These are phyloP conservation scores for Sycobia sp. DNA, from an alignment of 1,140 invertebrate species.

Conservation along the genomic window DNA sequence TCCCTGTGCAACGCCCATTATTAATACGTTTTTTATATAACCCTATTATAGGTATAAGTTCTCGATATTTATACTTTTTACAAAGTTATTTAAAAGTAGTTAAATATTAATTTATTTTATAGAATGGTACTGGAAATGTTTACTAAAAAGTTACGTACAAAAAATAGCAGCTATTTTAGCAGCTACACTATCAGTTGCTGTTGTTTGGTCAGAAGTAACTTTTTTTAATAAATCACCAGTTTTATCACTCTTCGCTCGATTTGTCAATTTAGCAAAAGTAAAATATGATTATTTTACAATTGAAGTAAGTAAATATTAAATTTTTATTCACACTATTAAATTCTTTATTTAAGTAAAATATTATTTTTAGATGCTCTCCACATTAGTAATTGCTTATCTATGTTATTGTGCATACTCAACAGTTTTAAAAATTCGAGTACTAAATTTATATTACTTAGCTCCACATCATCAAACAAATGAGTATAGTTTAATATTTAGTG, in stretches of 20 bases:
- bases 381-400: constrained; percentile 89
- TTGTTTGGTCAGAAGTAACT: constrained; percentile 98
- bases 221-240: constrained; percentile 93
- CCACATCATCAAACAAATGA: constrained; percentile 98
- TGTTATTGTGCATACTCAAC: constrained; percentile 98
- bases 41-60: constrained; percentile 68
- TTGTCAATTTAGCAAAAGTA: constrained; percentile 79
- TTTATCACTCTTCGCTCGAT: constrained; percentile 92
- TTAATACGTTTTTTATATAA: constrained; percentile 68
- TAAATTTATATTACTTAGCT: constrained; percentile 97
- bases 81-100: background rate
- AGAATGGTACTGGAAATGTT: constrained; percentile 97
- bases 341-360: constrained; percentile 14
- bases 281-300: constrained; percentile 94
- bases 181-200: constrained; percentile 81
- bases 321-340: constrained; percentile 9
- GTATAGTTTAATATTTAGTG: constrained; percentile 97
- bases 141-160: constrained; percentile 75
- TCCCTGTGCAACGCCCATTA: constrained; percentile 66
- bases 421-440: constrained; percentile 91
- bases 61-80: background rate
- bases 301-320: constrained; percentile 71
- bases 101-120: constrained; percentile 46
- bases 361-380: constrained; percentile 79
- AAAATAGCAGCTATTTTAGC: constrained; percentile 76